These are phyloP conservation scores for Calypte anna DNA, from an alignment of 2,113 vertebrate genomes.

Conservation along the genomic window DNA sequence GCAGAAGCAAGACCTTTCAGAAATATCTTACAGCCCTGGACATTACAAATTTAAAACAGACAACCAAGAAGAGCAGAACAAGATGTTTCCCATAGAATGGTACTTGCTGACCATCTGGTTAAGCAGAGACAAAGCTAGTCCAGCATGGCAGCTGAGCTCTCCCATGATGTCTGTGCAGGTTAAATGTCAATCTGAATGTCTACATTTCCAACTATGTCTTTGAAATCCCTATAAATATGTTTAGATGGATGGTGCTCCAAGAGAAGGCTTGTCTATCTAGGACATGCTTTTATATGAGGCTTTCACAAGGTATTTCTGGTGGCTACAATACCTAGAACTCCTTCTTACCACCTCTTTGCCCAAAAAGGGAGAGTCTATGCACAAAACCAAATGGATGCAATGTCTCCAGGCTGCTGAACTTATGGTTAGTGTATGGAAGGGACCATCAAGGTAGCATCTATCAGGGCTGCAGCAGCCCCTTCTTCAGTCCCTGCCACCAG, in stretches of 20 bases:
- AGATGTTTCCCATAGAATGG: neutral
- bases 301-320: neutral
- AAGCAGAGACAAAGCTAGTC: neutral
- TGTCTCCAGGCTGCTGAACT: neutral
- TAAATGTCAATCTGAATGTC: neutral
- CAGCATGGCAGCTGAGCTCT: neutral
- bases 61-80: neutral
- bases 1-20: neutral
- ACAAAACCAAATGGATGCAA: fast-evolving
- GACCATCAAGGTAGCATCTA: neutral
- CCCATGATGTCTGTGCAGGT: neutral
- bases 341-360: neutral
- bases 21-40: neutral
- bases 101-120: neutral
- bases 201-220: neutral
- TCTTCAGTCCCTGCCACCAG: neutral
- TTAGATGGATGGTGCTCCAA: neutral
- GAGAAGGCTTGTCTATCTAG: neutral
- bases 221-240: neutral
- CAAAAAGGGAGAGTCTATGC: neutral
- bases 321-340: neutral
- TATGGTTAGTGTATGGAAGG: neutral
- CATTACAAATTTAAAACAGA: neutral
- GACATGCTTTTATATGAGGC: neutral
- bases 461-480: neutral